Percentiles rank a stretch among this genome's conserved stretches.
Conservation (phyloP, 2,113 vertebrate species). For the Psephotus haematonotus region DNA sequence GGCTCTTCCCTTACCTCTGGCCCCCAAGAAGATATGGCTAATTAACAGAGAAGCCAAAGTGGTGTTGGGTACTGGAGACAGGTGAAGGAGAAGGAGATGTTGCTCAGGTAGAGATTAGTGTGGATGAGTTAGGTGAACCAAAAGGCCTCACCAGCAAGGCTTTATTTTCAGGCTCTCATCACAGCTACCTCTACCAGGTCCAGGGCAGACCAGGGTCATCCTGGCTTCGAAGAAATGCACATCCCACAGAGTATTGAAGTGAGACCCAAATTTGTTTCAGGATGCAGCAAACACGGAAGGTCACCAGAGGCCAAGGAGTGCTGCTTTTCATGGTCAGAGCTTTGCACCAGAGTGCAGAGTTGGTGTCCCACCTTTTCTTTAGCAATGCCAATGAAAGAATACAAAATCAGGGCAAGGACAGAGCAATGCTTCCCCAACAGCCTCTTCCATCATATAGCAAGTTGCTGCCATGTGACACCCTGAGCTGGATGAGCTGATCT, state of each 20-base stretch:
- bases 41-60: neutral
- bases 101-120: neutral
- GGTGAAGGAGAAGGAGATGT: neutral
- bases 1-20: neutral
- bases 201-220: neutral
- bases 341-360: neutral
- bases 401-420: neutral
- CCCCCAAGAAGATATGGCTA: neutral
- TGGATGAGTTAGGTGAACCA: neutral
- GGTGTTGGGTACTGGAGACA: neutral
- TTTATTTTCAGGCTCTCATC: neutral
- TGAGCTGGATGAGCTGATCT: neutral
- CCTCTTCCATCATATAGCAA: neutral
- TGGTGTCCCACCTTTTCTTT: neutral
- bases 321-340: neutral
- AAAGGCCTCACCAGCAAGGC: neutral
- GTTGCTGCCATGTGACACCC: neutral
- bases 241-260: neutral
- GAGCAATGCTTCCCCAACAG: neutral
- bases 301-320: accelerated
- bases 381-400: neutral
- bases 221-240: neutral
- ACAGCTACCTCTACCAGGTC: neutral
- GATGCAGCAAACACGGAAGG: neutral
- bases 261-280: accelerated